Evolutionary conservation across 1,140 invertebrate species (phyloP), one percentile per base, ranked within the genome.

Genomic region (Drosophila biarmipes): DNA sequence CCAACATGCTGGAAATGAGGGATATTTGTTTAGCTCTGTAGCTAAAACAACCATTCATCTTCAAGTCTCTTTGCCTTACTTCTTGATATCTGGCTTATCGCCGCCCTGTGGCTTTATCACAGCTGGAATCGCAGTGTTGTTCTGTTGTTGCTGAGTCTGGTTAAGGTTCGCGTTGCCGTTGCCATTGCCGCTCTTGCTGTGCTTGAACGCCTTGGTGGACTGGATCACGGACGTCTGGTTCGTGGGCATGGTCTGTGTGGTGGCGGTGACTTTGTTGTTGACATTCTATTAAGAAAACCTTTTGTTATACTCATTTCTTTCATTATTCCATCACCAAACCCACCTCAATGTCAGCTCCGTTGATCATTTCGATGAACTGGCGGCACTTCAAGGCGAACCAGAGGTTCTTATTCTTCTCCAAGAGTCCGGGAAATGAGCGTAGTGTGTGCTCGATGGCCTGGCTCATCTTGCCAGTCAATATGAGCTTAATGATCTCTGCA

Each of bases 281-380:
- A 73, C 71, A 51, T 91, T 82, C 79, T 91, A 17, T 69, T 8
- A 17, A 11, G 4, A 15, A 4, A 12, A 17, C 1, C 2, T 4
- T 15, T 3, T 12, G 3, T 11, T 48, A 8, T 8, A 11, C 3
- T 12, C 12, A 8, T 11, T 11, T 14, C n/a, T 11, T 27, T 19
- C 29, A 24, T 17, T 7, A 12, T 24, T 1, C 5, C 17, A 24
- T 45, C 10, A 17, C 1, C 24, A 3, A 19, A 14, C 43, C 12
- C 17, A 89, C 84, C 92, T 96, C 95, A 14, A 95, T 94, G 92
- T 97, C 96, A 43, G 95, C 95, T 52, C 96, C 96, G 92, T 97
- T 97, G 53, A 97, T 96, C 96, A 97, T 97, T 93, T 99, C 98
- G 24, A 99, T 96, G 93, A 99, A 99, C 93, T 99, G 98, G 75